Evolutionary conservation across 1,140 invertebrate species (phyloP), one percentile per base, ranked within the genome.

Genomic region (Zeugodacus cucurbitae): DNA sequence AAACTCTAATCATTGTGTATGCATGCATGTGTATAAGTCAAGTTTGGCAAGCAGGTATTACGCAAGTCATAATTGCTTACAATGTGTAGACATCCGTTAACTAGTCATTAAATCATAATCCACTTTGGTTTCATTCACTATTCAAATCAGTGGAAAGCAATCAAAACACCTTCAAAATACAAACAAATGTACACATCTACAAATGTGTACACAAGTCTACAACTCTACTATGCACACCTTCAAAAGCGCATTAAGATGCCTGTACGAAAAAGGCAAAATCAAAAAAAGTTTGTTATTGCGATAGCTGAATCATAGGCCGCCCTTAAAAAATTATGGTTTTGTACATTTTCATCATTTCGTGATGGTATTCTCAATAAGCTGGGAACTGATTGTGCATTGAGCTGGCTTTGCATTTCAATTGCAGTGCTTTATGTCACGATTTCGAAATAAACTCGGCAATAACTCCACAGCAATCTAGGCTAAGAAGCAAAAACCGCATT

Each of bases 281-380:
- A 2, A 29, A 29, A 70, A 20, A 10, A 82, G 48, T 14, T 3
- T 54, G 48, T 67, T 67, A 67, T 32, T 67, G 8, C 32, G 64
- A 3, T 34, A 32, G 64, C 26, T 34, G 34, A 41, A 37, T 74
- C 34, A 74, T 74, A 70, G 67, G 32, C 67, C 74, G 74, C 74
- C 74, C 74, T 48, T 82, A 26, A 74, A 74, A 74, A 48, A 26
- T 48, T 34, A 82, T 48, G 41, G 37, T 48, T 82, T 44, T 37
- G 20, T 54, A 48, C 41, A n/a, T 48, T 48, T 82, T 82, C 41
- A 82, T 41, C 29, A 48, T n/a, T 82, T 82, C 74, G 74, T 82
- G 74, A 82, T 82, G 74, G 41, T 48, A 48, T 82, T 82, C 34
- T 48, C 74, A 82, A 82, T 82, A 82, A 82, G 74, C 74, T 82